Conservation (phyloP, 2,797 vertebrate species). For the Morus bassanus region DNA sequence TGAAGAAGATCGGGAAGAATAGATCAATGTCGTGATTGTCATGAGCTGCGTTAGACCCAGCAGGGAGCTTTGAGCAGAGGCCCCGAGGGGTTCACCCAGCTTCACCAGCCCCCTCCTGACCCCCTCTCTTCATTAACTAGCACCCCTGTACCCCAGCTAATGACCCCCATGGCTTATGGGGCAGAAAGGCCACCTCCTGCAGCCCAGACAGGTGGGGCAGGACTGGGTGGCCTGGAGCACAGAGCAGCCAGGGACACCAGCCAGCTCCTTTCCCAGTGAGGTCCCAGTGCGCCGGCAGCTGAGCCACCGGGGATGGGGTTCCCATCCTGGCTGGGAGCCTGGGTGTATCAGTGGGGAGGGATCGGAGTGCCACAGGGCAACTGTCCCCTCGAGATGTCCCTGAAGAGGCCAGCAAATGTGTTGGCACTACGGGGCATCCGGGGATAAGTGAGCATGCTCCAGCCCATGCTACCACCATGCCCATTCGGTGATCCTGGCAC, state of each 20-base stretch:
- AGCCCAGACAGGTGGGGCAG: background rate
- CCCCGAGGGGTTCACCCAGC: background rate
- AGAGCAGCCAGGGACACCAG: background rate
- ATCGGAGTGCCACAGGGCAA: background rate
- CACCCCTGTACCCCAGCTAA: background rate
- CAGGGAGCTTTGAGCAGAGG: background rate
- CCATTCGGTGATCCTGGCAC: background rate
- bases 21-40: background rate
- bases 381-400: background rate
- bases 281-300: accelerated
- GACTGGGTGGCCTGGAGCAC: background rate
- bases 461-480: background rate
- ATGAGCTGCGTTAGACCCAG: background rate
- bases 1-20: background rate
- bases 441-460: background rate
- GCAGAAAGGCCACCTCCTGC: background rate
- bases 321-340: background rate
- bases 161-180: too few species aligned
- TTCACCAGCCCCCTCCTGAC: background rate
- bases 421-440: background rate
- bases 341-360: background rate
- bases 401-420: background rate
- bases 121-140: background rate
- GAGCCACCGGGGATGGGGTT: background rate
- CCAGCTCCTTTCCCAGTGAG: background rate